These are phyloP conservation scores for Stegophylla sp. DNA, from an alignment of 2,888 invertebrate genomes.

Conservation along the genomic window DNA sequence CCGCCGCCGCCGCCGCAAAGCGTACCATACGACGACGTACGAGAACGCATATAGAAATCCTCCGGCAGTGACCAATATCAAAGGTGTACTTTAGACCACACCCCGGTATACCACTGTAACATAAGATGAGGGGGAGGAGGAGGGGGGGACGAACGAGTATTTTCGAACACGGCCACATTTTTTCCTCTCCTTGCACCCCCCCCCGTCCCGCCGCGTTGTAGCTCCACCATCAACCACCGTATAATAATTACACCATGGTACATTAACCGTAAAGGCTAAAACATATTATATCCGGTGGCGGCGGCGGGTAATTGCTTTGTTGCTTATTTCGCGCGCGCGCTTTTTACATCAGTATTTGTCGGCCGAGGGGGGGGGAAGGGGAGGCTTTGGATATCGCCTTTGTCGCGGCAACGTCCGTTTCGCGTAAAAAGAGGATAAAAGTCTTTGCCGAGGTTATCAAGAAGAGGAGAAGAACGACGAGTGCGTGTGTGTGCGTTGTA, in stretches of 20 bases:
- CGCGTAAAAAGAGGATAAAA: conserved; percentile 58
- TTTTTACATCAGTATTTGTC: conserved; percentile 51
- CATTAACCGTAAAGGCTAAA: conserved; percentile 49
- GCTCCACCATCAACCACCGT: neutral
- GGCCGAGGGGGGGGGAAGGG: neutral
- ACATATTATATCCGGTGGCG: conserved; percentile 47
- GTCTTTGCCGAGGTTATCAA: conserved; percentile 53
- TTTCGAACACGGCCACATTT: neutral
- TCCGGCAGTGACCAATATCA: neutral
- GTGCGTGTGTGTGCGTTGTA: too few species aligned
- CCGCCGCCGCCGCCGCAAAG: neutral
- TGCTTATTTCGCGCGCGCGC: conserved; percentile 29
- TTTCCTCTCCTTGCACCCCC: neutral
- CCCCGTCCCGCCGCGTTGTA: neutral
- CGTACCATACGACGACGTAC: neutral
- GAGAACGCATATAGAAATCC: neutral
- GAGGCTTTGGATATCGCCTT: conserved; percentile 54
- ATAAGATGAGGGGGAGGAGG: too few species aligned
- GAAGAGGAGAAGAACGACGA: neutral
- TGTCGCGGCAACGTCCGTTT: conserved; percentile 52
- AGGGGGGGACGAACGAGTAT: too few species aligned
- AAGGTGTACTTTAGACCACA: conserved; percentile 20
- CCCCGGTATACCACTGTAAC: too few species aligned
- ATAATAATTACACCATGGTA: conserved; percentile 49
- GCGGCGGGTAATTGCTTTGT: conserved; percentile 52